Percentiles rank a stretch among this genome's conserved stretches.
These are phyloP conservation scores for Diarsia rubi DNA, from an alignment of 2,888 invertebrate species.

Conservation along the genomic window DNA sequence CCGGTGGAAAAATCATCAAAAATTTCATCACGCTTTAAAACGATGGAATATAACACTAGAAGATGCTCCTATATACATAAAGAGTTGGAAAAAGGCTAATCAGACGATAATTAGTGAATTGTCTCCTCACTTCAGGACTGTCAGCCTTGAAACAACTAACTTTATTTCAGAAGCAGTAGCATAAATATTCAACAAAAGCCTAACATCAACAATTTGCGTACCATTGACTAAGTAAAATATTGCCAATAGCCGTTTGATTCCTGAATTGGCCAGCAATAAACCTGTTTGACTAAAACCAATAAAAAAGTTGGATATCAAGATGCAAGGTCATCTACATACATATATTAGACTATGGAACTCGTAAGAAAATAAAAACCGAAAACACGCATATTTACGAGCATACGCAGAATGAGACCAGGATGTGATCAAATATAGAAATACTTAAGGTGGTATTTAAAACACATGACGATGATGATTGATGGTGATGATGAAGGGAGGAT, in stretches of 20 bases:
- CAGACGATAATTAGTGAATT: neutral
- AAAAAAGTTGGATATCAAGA: conserved; percentile 10
- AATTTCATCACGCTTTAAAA: too few relatives aligned
- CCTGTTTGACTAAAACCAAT: conserved; percentile 13
- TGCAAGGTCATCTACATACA: conserved; percentile 12
- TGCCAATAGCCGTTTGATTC: neutral
- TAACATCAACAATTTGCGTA: neutral
- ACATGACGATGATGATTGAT: neutral
- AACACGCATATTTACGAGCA: conserved; percentile 29
- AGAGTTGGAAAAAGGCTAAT: neutral
- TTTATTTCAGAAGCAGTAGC: neutral
- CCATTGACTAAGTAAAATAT: conserved; percentile 1
- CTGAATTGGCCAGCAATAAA: neutral
- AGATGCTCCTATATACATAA: neutral
- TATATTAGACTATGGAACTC: neutral
- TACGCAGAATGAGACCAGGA: conserved; percentile 24
- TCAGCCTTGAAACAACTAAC: neutral
- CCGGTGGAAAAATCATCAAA: too few relatives aligned
- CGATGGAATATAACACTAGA: neutral
- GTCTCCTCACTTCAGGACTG: neutral
- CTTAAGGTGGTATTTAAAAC: neutral
- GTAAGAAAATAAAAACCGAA: conserved; percentile 29
- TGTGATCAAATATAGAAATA: neutral
- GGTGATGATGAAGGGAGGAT: neutral
- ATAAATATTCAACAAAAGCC: neutral